These are phyloP conservation scores for Phalacrocorax aristotelis DNA, from an alignment of 2,113 vertebrate genomes.

Conservation along the genomic window DNA sequence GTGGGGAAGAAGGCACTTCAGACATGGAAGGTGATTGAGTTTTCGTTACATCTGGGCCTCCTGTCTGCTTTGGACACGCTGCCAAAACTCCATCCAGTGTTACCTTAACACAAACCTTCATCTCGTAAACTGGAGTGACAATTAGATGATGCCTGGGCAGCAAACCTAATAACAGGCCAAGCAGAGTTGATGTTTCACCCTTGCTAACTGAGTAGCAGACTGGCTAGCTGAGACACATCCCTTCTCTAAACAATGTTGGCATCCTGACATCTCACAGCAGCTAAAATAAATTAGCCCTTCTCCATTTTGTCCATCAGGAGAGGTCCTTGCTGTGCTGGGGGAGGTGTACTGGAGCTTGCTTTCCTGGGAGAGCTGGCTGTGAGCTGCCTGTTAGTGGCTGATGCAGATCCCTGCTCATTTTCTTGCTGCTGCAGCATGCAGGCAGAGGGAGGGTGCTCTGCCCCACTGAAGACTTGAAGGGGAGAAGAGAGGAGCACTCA, in stretches of 20 bases:
- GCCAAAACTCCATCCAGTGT: background rate
- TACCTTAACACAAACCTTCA: background rate
- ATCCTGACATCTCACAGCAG: conserved; percentile 6
- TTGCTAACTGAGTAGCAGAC: background rate
- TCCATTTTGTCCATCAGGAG: background rate
- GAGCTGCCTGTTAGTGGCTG: background rate
- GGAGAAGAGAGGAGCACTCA: background rate
- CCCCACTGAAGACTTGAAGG: background rate
- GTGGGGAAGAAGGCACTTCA: background rate
- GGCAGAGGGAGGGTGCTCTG: background rate
- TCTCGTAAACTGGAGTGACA: conserved; percentile 14
- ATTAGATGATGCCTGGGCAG: conserved; percentile 22
- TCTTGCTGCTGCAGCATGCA: background rate
- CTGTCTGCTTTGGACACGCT: background rate
- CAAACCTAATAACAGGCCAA: background rate
- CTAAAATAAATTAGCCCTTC: background rate
- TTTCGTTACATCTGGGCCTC: background rate
- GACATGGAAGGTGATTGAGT: background rate
- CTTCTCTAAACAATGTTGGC: background rate
- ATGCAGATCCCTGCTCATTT: background rate
- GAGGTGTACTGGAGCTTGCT: background rate
- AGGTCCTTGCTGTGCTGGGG: background rate
- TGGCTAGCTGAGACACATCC: background rate
- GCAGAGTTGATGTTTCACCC: conserved; percentile 17
- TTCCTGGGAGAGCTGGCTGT: background rate